These are phyloP conservation scores for Xylota segnis DNA, from an alignment of 2,888 invertebrate species.

Conservation along the genomic window DNA sequence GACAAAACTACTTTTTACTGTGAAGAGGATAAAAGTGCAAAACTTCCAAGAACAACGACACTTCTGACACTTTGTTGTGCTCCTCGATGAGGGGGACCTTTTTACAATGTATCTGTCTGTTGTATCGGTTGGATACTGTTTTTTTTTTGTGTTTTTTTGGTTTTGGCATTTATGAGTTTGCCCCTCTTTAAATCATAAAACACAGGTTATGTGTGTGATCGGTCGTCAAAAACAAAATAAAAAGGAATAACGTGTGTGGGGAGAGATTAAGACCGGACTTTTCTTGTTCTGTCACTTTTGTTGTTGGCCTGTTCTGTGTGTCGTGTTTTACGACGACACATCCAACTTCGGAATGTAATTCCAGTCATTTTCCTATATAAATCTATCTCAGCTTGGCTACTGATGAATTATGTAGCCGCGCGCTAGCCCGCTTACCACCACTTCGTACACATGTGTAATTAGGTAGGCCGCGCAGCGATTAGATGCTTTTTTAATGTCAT, in stretches of 20 bases:
- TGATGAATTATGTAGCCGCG: slow-evolving; percentile 66
- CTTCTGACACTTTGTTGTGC: slow-evolving; percentile 55
- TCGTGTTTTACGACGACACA: slow-evolving; percentile 72
- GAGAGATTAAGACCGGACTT: slow-evolving; percentile 65
- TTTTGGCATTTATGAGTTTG: slow-evolving; percentile 70
- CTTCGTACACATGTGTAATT: slow-evolving; percentile 63
- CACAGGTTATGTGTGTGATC: slow-evolving; percentile 56
- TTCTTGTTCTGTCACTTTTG: slow-evolving; percentile 64
- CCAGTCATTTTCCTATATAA: slow-evolving; percentile 73
- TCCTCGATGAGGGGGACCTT: slow-evolving; percentile 24
- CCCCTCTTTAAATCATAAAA: slow-evolving; percentile 73
- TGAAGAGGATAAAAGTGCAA: slow-evolving; percentile 6
- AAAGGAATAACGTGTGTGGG: slow-evolving; percentile 13
- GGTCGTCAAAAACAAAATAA: not conserved
- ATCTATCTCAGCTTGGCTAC: slow-evolving; percentile 68
- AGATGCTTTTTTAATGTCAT: slow-evolving; percentile 74
- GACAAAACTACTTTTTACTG: slow-evolving; percentile 37
- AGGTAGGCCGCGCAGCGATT: slow-evolving; percentile 75
- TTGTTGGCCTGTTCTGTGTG: slow-evolving; percentile 10
- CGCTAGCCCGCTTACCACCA: slow-evolving; percentile 12
- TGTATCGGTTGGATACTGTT: slow-evolving; percentile 55
- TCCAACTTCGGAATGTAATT: slow-evolving; percentile 73
- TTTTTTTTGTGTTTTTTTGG: too few relatives aligned
- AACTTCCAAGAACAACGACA: slow-evolving; percentile 52
- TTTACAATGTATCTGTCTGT: slow-evolving; percentile 62